A percentile compares a stretch with the other conserved stretches of the same genome.
Evolutionary conservation across 2,797 vertebrate genomes (phyloP).

Genomic region (Hippopotamyrus pictus): DNA sequence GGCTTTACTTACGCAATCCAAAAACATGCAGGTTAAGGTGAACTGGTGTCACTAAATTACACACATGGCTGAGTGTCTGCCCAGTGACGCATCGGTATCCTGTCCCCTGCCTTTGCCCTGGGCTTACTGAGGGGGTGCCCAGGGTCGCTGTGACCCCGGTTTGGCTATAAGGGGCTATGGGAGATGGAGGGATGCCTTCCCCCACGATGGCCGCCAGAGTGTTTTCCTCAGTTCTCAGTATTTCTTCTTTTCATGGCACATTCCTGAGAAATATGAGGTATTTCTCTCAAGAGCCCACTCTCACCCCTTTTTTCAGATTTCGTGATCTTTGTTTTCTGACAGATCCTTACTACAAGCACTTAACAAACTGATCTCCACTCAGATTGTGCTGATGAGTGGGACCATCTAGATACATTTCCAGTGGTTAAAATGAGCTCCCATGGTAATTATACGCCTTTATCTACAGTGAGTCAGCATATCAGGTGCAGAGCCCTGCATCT

Average conservation of each 20-base stretch:
- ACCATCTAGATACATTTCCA: background rate
- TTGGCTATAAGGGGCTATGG: background rate
- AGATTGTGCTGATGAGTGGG: background rate
- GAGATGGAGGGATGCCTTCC: background rate
- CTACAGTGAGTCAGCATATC: constrained; percentile 13
- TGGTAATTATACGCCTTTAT: constrained; percentile 8
- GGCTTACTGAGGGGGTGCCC: background rate
- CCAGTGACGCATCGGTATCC: background rate
- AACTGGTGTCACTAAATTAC: background rate
- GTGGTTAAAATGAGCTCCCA: background rate
- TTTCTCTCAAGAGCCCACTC: background rate
- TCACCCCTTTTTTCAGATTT: background rate
- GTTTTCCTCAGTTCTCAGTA: background rate
- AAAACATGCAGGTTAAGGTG: background rate
- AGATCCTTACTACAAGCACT: background rate
- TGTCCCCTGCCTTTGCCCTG: background rate
- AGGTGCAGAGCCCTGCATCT: background rate
- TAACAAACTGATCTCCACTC: background rate
- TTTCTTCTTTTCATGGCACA: background rate
- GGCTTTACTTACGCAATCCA: background rate
- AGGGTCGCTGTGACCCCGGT: background rate
- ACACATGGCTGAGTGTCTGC: background rate
- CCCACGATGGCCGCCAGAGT: background rate
- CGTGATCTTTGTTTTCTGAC: background rate
- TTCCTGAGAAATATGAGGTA: background rate